Base-by-base conservation (phyloP, 2,888 invertebrate species). In the Phytoseiulus persimilis region DNA sequence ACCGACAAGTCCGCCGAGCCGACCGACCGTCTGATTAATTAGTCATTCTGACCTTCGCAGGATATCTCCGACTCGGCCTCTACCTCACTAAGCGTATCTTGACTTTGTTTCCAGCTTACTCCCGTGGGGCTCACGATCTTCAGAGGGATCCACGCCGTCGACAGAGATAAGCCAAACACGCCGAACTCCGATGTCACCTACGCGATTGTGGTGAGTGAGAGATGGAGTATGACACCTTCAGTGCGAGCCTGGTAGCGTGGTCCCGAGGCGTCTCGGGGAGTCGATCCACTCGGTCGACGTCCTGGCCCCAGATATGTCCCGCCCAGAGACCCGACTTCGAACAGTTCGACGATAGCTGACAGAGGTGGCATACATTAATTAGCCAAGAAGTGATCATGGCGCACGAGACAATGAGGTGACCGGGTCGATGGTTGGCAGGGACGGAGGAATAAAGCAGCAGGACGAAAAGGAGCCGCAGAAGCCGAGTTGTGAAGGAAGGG, bases 81-180 rank as follows among this genome's bases (percentile, higher is more conserved):
- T 65, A 23, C 83, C 87, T 90, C 65, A 89, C 84, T 83, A 11
- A 83, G 0, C 31, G 18, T 83, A 65, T 33, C 33, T 45, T 90
- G 90, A 65, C 46, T 83, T 65, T 46, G 28, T 46, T 32, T 89
- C 46, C 65, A 92, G 92, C 90, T 92, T 83, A 92, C 92, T 89
- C 92, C 92, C 92, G 83, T 93, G 95, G 96, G 96, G 90, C 94
- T 96, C 90, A 96, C 96, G 39, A 94, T 97, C 91, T 96, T 96
- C 93, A 95, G 95, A 91, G 95, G 95, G 28, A 93, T 96, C 96
- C 0, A 96, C 96, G 94, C 95, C 0, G 93, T 96, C 89, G 96
- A 96, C 92, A 95, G 95, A 92, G 92, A 92, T 90, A 92, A 92
- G 90, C 96, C 96, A 92, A 95, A 92, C 89, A 92, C 92, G 11